phyloP scores from a whole-genome alignment of 2,113 vertebrate species.

The Desmodus rotundus region DNA sequence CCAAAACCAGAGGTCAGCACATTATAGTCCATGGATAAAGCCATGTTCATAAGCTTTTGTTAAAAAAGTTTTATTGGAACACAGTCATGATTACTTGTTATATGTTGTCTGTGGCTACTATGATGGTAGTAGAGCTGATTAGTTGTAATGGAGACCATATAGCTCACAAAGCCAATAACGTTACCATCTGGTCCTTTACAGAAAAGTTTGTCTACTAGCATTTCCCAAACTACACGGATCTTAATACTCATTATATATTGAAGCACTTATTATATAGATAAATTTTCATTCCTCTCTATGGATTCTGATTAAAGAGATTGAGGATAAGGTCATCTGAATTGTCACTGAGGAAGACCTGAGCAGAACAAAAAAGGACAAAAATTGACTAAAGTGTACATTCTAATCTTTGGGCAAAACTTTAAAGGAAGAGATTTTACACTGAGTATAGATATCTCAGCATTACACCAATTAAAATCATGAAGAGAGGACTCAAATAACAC shows the following conservation, averaged over 20 bases:
- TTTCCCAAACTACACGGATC: neutral
- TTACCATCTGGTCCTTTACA: neutral
- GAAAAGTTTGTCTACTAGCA: neutral
- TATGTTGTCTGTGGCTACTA: neutral
- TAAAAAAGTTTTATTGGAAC: neutral
- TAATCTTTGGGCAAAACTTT: neutral
- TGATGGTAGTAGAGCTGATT: neutral
- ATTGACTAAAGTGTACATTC: neutral
- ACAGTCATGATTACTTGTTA: neutral
- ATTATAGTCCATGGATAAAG: neutral
- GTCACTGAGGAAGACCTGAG: neutral
- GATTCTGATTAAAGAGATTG: neutral
- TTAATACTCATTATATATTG: neutral
- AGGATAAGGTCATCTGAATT: neutral
- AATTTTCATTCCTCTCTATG: neutral
- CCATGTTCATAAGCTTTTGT: neutral
- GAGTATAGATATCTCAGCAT: neutral
- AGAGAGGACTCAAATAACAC: neutral
- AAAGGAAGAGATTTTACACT: neutral
- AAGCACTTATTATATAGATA: neutral
- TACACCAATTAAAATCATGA: neutral
- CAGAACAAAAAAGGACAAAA: neutral
- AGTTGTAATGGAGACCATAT: neutral
- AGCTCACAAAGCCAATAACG: neutral
- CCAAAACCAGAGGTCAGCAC: neutral